These are phyloP conservation scores for Eubasilissa regina DNA, from an alignment of 1,140 invertebrate species.

Conservation along the genomic window DNA sequence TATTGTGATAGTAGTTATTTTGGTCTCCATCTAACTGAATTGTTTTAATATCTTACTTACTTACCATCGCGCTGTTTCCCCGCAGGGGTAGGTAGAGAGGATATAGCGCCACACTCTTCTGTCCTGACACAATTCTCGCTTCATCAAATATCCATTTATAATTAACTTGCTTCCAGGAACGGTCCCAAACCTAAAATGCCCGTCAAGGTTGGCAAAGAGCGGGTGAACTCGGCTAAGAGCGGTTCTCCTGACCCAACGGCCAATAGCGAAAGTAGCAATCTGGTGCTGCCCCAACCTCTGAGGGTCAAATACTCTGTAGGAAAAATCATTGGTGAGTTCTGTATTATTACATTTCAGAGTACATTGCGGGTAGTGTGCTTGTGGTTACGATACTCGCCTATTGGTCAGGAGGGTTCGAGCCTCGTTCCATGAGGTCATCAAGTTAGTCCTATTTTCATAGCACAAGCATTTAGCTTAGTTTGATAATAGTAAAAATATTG, in stretches of 20 bases:
- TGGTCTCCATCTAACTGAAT: background rate
- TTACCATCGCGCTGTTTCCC: too few species aligned
- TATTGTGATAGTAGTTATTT: background rate
- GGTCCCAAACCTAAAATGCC: constrained; percentile 80
- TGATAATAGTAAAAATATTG: too few species aligned
- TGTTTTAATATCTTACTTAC: background rate
- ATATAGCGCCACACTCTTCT: too few species aligned
- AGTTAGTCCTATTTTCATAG: too few species aligned
- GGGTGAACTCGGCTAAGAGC: constrained; percentile 52
- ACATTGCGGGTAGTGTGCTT: too few species aligned
- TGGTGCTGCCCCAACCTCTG: constrained; percentile 69
- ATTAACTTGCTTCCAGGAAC: constrained; percentile 64
- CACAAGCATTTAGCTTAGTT: too few species aligned
- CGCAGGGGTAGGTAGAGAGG: too few species aligned
- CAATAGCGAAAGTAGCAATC: constrained; percentile 61
- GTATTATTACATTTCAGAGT: constrained; percentile 53
- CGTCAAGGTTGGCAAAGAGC: constrained; percentile 72
- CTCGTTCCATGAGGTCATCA: too few species aligned
- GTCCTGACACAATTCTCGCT: too few species aligned
- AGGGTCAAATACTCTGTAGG: constrained; percentile 74
- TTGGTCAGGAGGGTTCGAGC: too few species aligned
- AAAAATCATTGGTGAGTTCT: constrained; percentile 72
- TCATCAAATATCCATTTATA: too few species aligned
- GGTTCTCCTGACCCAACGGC: constrained; percentile 60
- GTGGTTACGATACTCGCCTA: too few species aligned